Conservation (phyloP, 2,113 vertebrate species). For the Rhizomys pruinosus region DNA sequence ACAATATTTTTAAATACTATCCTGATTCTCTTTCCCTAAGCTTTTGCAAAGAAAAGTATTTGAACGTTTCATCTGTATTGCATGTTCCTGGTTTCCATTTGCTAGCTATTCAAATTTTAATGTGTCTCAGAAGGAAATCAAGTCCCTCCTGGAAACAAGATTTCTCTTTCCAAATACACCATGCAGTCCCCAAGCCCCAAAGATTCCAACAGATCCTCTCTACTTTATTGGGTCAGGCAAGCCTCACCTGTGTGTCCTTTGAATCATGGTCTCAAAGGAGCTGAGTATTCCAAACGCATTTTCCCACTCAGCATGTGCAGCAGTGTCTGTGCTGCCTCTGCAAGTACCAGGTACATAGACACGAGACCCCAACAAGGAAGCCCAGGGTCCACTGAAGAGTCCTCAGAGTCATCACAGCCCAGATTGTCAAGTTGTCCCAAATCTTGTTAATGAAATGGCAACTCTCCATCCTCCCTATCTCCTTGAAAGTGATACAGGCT, state of each 20-base stretch:
- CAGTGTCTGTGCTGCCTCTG: neutral
- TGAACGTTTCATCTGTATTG: neutral
- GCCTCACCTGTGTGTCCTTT: neutral
- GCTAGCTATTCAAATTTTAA: neutral
- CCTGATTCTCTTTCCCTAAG: neutral
- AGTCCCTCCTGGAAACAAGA: neutral
- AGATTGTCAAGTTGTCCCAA: slow-evolving; percentile 67
- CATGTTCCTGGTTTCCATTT: neutral
- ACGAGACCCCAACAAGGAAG: slow-evolving; percentile 54
- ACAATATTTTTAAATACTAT: neutral
- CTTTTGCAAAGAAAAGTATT: neutral
- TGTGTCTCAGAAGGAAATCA: neutral
- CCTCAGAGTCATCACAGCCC: neutral
- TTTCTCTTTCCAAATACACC: neutral
- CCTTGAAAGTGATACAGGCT: neutral
- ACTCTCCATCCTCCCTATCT: neutral
- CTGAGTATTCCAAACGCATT: neutral
- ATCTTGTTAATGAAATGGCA: neutral
- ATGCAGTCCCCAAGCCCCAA: rapidly evolving
- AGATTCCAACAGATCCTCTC: neutral
- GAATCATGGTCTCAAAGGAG: neutral
- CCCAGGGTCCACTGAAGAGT: slow-evolving; percentile 27
- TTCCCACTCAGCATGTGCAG: neutral
- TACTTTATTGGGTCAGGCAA: neutral
- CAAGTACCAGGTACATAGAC: neutral